Conservation (phyloP, 2,113 vertebrate species). For the Leptocoma aspasia region DNA sequence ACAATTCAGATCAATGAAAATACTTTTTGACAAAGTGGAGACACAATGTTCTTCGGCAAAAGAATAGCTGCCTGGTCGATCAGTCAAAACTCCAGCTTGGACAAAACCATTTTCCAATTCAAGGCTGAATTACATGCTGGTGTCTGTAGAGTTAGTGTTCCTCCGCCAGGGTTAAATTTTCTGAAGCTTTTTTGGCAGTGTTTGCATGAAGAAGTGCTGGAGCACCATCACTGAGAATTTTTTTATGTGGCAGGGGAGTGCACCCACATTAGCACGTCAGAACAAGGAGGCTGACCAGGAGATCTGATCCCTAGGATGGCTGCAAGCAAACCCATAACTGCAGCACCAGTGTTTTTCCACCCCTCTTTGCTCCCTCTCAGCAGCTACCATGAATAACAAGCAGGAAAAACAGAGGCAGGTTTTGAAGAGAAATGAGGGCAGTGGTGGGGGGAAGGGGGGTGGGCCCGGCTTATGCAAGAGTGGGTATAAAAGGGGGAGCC, state of each 20-base stretch:
- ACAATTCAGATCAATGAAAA: not conserved
- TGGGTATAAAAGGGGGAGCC: not conserved
- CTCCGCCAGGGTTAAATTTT: not conserved
- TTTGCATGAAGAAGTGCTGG: not conserved
- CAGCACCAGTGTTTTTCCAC: slow-evolving; percentile 19
- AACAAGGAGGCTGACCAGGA: not conserved
- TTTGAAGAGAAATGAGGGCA: slow-evolving; percentile 53
- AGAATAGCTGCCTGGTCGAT: not conserved
- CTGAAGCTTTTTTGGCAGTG: not conserved
- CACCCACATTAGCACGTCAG: not conserved
- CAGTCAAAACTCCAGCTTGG: not conserved
- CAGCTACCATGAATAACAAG: slow-evolving; percentile 48
- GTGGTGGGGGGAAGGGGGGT: not conserved
- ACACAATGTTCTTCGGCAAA: not conserved
- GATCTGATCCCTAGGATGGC: not conserved
- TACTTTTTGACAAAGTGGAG: not conserved
- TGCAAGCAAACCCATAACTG: not conserved
- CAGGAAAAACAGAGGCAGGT: slow-evolving; percentile 58
- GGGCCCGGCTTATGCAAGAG: slow-evolving; percentile 22
- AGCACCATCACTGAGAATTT: not conserved
- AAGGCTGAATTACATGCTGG: not conserved
- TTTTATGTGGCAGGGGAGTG: not conserved
- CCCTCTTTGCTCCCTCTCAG: slow-evolving; percentile 16
- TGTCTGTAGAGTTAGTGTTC: not conserved
- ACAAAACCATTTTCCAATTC: not conserved